Conservation (phyloP, 2,113 vertebrate species). For the Oryzias javanicus region DNA sequence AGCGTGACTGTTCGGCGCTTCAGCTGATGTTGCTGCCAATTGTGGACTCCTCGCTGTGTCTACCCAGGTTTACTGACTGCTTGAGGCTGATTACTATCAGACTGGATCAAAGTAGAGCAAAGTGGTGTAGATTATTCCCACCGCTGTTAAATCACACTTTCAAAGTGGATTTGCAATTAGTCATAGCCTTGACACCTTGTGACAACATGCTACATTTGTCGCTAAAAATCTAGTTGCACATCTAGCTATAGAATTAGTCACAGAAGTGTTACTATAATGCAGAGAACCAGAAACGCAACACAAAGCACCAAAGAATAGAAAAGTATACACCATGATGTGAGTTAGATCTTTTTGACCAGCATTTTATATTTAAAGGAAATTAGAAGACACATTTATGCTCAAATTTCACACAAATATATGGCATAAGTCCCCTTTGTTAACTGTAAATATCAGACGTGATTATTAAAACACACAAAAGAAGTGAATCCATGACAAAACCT, state of each 20-base stretch:
- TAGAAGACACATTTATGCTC: no score
- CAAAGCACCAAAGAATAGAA: neutral
- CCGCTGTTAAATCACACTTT: neutral
- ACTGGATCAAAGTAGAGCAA: slow-evolving; percentile 61
- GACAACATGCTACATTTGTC: no score
- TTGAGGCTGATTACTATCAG: slow-evolving; percentile 61
- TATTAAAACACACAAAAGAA: no score
- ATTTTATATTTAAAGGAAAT: no score
- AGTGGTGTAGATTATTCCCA: slow-evolving; percentile 21
- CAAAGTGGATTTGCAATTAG: neutral
- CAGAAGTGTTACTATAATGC: neutral
- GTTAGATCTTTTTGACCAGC: no score
- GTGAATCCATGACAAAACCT: no score
- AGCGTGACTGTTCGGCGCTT: slow-evolving; percentile 29
- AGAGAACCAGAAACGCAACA: neutral
- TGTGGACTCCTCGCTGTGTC: slow-evolving; percentile 42
- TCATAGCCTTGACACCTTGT: no score
- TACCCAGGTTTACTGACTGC: slow-evolving; percentile 34
- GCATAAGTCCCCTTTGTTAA: no score
- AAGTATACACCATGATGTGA: neutral
- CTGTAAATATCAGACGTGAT: no score
- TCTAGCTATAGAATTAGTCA: neutral
- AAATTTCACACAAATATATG: no score
- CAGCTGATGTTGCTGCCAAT: slow-evolving; percentile 27
- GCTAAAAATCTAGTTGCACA: neutral